Conservation (phyloP, 2,797 vertebrate genomes). For the Salarias fasciatus region DNA sequence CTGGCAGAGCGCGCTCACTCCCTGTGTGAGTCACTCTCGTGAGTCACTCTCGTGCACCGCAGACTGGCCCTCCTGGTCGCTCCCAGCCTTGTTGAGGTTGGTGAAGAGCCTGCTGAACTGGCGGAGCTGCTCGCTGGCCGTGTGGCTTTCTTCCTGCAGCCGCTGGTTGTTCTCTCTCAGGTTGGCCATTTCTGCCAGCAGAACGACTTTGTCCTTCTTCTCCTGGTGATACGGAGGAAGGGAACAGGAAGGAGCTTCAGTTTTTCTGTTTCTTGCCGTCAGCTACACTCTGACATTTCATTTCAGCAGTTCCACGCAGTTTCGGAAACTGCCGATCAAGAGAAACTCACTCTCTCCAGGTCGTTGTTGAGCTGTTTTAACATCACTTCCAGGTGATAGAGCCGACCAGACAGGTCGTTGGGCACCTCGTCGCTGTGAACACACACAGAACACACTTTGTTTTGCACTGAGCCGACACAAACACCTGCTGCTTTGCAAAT, state of each 20-base stretch:
- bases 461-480: no score
- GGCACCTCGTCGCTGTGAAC: constrained; percentile 83
- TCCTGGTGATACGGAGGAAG: constrained; percentile 78
- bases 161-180: constrained; percentile 92
- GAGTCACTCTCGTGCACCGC: constrained; percentile 37
- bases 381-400: constrained; percentile 92
- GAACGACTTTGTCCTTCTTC: constrained; percentile 91
- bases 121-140: constrained; percentile 90
- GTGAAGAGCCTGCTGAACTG: constrained; percentile 88
- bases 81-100: constrained; percentile 73
- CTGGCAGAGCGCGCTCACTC: constrained; percentile 40
- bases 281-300: no score
- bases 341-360: constrained; percentile 86
- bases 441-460: no score
- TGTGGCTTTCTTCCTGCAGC: constrained; percentile 88
- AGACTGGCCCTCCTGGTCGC: constrained; percentile 50
- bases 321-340: no score
- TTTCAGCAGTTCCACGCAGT: no score
- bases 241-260: neutral
- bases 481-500: no score
- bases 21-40: constrained; percentile 46
- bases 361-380: constrained; percentile 91
- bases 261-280: no score
- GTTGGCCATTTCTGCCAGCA: constrained; percentile 91
- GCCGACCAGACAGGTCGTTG: constrained; percentile 87